Percentiles rank a stretch among this genome's conserved stretches.
These are phyloP conservation scores for Ondatra zibethicus DNA, from an alignment of 2,113 vertebrate genomes.

Conservation along the genomic window DNA sequence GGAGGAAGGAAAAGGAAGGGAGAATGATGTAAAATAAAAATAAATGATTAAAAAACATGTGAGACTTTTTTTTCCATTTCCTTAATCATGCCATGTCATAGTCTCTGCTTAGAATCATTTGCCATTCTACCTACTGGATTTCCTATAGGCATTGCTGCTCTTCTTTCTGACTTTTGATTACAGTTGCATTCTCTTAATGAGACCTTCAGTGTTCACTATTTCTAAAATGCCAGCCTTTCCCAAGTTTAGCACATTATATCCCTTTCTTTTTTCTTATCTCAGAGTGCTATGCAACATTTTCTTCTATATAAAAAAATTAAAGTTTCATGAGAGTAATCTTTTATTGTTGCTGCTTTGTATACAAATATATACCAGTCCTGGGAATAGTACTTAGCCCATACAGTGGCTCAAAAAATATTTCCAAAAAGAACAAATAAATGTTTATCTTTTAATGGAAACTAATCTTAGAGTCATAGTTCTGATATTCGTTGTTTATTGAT, in stretches of 20 bases:
- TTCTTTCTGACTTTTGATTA: slow-evolving; percentile 15
- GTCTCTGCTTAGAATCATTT: not conserved
- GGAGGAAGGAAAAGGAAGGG: not conserved
- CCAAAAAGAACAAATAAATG: not conserved
- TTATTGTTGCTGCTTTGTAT: not conserved
- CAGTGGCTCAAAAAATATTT: not conserved
- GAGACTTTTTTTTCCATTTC: not conserved
- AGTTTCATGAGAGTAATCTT: not conserved
- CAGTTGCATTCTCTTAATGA: not conserved
- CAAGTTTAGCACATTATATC: not conserved
- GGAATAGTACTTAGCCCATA: not conserved
- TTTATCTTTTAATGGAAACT: slow-evolving; percentile 10
- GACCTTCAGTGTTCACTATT: not conserved
- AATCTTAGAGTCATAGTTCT: not conserved
- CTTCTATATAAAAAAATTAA: not conserved
- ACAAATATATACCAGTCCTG: not conserved
- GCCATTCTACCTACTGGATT: not conserved
- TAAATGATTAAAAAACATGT: not conserved
- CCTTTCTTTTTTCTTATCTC: not conserved
- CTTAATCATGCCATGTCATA: not conserved
- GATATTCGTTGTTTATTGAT: not conserved
- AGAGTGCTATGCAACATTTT: not conserved
- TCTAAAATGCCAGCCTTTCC: not conserved
- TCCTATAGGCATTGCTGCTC: not conserved
- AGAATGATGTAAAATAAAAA: not conserved